Evolutionary conservation across 2,888 invertebrate genomes (phyloP).

Genomic region (Girardia tigrina): DNA sequence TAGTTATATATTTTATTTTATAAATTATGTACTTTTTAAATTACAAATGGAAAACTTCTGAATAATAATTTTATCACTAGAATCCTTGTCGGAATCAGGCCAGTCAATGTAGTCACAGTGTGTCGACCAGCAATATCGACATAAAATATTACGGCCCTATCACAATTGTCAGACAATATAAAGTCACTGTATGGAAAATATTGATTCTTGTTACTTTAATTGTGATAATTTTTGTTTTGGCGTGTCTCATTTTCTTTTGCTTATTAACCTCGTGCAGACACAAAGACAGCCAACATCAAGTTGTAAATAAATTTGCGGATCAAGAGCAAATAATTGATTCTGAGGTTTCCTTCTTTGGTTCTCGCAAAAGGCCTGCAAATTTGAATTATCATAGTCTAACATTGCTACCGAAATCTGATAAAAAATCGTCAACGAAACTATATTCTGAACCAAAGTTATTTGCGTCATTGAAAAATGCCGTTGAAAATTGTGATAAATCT

Average conservation of each 20-base stretch:
- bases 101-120: not conserved
- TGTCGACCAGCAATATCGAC: not conserved
- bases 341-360: not conserved
- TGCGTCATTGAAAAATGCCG: not conserved
- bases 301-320: not conserved
- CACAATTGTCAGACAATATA: not conserved
- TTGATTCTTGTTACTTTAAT: not conserved
- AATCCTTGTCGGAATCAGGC: slow-evolving; percentile 5
- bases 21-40: too few relatives aligned
- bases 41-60: too few relatives aligned
- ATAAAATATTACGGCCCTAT: not conserved
- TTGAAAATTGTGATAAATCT: slow-evolving; percentile 2
- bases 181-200: not conserved
- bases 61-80: too few relatives aligned
- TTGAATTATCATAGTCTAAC: slow-evolving; percentile 17
- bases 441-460: not conserved
- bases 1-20: too few relatives aligned
- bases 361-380: not conserved
- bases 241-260: not conserved
- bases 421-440: not conserved
- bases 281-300: not conserved
- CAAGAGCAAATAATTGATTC: not conserved
- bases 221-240: not conserved
- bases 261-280: not conserved
- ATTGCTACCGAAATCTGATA: not conserved